Conservation (phyloP, 2,888 invertebrate genomes). For the Himalopsyche tibetana region DNA sequence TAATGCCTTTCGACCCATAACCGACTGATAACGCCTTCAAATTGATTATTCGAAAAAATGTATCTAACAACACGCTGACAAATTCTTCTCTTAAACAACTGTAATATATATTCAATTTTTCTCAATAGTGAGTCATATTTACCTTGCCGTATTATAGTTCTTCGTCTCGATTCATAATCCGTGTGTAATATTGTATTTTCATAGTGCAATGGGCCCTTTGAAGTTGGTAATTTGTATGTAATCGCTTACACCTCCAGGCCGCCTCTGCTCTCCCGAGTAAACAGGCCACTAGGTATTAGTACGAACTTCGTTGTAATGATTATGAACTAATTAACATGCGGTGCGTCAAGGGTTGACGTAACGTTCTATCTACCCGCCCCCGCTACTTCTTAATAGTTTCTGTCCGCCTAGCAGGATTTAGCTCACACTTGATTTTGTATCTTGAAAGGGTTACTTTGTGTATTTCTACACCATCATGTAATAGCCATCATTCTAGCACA, state of each 20-base stretch:
- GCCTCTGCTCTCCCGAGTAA: background rate
- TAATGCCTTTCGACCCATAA: no score
- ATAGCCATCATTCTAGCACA: no score
- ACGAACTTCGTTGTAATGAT: slow-evolving; percentile 49
- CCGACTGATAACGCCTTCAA: no score
- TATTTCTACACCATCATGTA: no score
- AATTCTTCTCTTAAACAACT: no score
- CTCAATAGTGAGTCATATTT: no score
- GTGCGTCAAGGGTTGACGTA: slow-evolving; percentile 19
- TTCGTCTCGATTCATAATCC: slow-evolving; percentile 11
- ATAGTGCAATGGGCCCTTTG: slow-evolving; percentile 51
- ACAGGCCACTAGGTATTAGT: background rate
- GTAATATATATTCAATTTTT: no score
- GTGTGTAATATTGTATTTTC: slow-evolving; percentile 15
- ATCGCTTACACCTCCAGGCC: slow-evolving; percentile 53
- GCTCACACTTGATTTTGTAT: background rate
- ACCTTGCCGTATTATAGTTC: background rate
- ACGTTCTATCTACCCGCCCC: background rate
- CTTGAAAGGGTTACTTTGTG: no score
- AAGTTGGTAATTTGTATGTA: slow-evolving; percentile 61
- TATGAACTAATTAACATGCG: slow-evolving; percentile 55
- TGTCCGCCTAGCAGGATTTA: background rate
- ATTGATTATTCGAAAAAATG: no score
- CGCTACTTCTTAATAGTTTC: slow-evolving; percentile 2
- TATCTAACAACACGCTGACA: no score